A percentile compares a stretch with the other conserved stretches of the same genome.
Conservation (phyloP, 2,888 invertebrate genomes). For the Nyleta sp. region DNA sequence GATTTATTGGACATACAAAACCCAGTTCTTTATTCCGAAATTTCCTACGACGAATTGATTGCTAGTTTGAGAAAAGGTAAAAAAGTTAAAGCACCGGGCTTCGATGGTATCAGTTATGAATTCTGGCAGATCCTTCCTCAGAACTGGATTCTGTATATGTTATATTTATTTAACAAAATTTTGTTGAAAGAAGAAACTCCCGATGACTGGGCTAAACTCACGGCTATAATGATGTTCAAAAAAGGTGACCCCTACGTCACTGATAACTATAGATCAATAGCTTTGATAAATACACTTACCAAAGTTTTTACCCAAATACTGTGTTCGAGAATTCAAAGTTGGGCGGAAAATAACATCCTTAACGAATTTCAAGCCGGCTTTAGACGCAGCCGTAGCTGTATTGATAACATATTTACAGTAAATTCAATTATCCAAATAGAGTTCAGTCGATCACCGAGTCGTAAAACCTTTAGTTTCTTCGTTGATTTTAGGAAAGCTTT, state of each 20-base stretch:
- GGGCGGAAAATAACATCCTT: not conserved
- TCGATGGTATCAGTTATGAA: not conserved
- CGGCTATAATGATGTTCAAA: not conserved
- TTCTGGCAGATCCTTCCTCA: not conserved
- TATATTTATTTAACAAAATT: not conserved
- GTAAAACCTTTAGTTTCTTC: not conserved
- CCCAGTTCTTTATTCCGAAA: not conserved
- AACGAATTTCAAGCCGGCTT: not conserved
- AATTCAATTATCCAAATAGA: not conserved
- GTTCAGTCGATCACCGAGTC: not conserved
- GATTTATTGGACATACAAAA: too few relatives aligned
- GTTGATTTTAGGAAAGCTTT: not conserved
- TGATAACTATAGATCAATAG: not conserved
- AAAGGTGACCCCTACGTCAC: not conserved
- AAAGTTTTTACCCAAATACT: not conserved
- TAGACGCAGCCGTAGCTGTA: not conserved
- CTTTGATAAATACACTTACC: not conserved
- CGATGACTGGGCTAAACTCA: not conserved
- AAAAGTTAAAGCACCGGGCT: not conserved
- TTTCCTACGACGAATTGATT: not conserved
- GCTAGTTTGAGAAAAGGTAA: not conserved
- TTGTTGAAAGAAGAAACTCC: not conserved
- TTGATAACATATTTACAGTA: not conserved
- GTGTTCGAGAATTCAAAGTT: not conserved
- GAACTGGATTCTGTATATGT: not conserved